A percentile compares a stretch with the other conserved stretches of the same genome.
These are phyloP conservation scores for Onychomys leucogaster DNA, from an alignment of 2,797 vertebrate genomes.

Conservation along the genomic window DNA sequence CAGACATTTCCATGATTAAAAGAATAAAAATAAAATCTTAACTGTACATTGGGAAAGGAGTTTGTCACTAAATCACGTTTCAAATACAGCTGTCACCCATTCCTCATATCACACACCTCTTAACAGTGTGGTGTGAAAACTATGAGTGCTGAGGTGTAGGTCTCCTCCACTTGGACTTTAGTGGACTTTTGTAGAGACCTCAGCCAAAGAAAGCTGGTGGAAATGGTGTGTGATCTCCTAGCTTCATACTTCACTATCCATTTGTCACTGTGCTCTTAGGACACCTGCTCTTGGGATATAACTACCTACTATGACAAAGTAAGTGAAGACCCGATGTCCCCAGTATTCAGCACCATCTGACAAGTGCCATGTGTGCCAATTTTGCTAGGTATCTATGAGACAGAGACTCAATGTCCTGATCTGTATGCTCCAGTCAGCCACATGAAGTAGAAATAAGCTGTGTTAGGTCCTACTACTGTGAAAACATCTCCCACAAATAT, in stretches of 20 bases:
- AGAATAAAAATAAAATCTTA: neutral
- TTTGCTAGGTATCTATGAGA: neutral
- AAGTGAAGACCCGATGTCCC: neutral
- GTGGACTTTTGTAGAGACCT: neutral
- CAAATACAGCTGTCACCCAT: neutral
- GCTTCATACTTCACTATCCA: neutral
- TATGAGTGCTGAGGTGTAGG: neutral
- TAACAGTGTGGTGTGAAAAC: neutral
- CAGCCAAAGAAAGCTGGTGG: neutral
- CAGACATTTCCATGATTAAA: neutral
- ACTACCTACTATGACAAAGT: neutral
- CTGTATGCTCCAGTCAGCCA: neutral
- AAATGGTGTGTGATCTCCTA: neutral
- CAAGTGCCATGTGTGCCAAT: neutral
- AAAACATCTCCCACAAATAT: neutral
- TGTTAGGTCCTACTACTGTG: neutral
- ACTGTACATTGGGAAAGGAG: neutral
- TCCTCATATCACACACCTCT: neutral
- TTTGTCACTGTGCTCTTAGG: conserved; percentile 6
- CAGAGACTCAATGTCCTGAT: neutral
- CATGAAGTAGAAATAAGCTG: neutral
- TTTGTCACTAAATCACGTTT: conserved; percentile 37
- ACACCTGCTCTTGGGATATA: neutral
- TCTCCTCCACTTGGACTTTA: neutral
- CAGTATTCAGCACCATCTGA: neutral